Conservation (phyloP, 2,888 invertebrate species). For the Meganola albula region DNA sequence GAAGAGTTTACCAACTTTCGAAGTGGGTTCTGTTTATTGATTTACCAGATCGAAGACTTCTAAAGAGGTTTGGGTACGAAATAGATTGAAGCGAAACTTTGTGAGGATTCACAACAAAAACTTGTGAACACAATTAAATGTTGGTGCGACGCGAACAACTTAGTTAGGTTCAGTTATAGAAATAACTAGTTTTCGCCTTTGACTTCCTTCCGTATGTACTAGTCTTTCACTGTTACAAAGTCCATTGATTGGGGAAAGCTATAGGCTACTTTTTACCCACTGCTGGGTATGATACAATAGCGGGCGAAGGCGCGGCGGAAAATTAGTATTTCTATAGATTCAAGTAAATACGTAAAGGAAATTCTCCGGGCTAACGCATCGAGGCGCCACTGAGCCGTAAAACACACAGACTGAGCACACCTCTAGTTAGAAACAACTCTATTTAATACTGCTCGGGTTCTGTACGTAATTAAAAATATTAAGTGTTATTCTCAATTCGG, state of each 20-base stretch:
- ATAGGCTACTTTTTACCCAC: too few species aligned
- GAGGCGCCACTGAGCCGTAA: conserved; percentile 26
- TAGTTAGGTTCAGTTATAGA: conserved; percentile 6
- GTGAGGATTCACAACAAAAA: conserved; percentile 24
- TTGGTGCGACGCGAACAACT: conserved; percentile 22
- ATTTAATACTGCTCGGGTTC: too few species aligned
- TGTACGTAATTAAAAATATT: too few species aligned
- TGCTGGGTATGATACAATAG: too few species aligned
- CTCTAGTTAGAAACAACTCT: too few species aligned
- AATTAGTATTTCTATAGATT: too few species aligned
- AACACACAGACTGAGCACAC: conserved; percentile 30
- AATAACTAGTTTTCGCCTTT: not conserved
- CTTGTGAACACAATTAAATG: conserved; percentile 32
- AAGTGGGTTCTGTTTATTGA: conserved; percentile 55
- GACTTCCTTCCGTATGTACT: too few species aligned
- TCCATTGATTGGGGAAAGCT: too few species aligned
- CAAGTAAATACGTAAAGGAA: too few species aligned
- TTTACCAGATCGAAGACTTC: conserved; percentile 44
- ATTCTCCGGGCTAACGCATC: conserved; percentile 18
- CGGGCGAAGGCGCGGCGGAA: too few species aligned
- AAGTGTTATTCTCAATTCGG: too few species aligned
- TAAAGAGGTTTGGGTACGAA: conserved; percentile 43
- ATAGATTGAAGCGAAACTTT: conserved; percentile 36
- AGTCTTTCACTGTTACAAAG: too few species aligned
- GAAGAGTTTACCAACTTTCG: conserved; percentile 45